phyloP scores from a whole-genome alignment of 2,888 invertebrate species.

The Bellardia pandia region DNA sequence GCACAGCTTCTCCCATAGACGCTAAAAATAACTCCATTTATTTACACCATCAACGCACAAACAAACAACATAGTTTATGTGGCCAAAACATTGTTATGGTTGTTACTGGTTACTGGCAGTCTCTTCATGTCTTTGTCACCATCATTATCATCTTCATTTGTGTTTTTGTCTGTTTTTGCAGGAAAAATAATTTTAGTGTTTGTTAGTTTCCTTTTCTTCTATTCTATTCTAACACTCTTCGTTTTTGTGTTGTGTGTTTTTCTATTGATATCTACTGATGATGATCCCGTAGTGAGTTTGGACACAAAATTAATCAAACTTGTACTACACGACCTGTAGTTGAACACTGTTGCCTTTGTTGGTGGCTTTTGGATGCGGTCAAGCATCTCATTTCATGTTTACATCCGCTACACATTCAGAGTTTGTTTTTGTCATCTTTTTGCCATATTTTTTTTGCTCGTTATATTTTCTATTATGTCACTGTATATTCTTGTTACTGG shows the following conservation, averaged over 20 bases:
- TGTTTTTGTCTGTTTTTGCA: neutral
- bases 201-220: slow-evolving; percentile 12
- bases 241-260: neutral
- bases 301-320: slow-evolving; percentile 70
- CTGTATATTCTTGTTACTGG: slow-evolving; percentile 29
- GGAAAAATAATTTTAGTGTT: slow-evolving; percentile 44
- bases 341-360: slow-evolving; percentile 61
- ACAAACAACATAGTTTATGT: slow-evolving; percentile 35
- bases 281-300: slow-evolving; percentile 60
- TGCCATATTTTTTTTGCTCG: slow-evolving; percentile 11
- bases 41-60: slow-evolving; percentile 38
- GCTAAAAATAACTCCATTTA: slow-evolving; percentile 55
- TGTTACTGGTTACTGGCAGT: slow-evolving; percentile 34
- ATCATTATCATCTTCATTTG: slow-evolving; percentile 50
- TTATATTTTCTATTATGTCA: slow-evolving; percentile 21
- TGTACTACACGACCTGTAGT: slow-evolving; percentile 68
- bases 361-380: slow-evolving; percentile 70
- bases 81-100: slow-evolving; percentile 48
- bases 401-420: slow-evolving; percentile 70
- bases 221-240: neutral
- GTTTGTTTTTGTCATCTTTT: slow-evolving; percentile 61
- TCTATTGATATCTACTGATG: slow-evolving; percentile 51
- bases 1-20: slow-evolving; percentile 23
- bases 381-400: slow-evolving; percentile 71
- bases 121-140: slow-evolving; percentile 54